Conservation (phyloP, 2,888 invertebrate genomes). For the Synanthedon formicaeformis region DNA sequence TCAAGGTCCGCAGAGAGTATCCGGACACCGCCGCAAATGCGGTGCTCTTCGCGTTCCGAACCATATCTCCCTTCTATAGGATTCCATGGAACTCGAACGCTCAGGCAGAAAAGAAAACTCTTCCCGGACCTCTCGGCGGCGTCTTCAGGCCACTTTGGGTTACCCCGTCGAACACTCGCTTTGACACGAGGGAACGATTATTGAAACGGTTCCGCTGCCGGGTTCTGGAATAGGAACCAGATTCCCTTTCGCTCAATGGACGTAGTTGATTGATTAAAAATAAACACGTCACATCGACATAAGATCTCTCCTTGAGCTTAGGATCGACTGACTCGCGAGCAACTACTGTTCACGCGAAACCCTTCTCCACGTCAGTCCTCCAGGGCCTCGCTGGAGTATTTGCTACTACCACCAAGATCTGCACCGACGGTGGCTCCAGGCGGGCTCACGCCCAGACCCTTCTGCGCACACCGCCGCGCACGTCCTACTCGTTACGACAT, state of each 20-base stretch:
- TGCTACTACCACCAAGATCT: constrained; percentile 1
- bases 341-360: neutral
- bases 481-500: constrained; percentile 73
- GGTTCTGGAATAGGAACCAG: neutral
- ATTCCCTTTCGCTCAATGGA: neutral
- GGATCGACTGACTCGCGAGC: neutral
- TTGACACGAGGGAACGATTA: neutral
- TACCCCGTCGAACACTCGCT: neutral
- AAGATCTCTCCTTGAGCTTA: neutral
- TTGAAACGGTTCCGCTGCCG: neutral
- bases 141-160: neutral
- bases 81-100: neutral
- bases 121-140: neutral
- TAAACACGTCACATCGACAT: neutral
- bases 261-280: neutral
- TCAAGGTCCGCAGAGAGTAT: neutral
- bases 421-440: neutral
- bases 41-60: neutral
- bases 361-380: neutral
- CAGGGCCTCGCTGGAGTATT: neutral
- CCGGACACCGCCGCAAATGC: neutral
- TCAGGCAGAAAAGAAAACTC: neutral
- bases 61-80: neutral
- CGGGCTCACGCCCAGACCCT: neutral
- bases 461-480: neutral